Evolutionary conservation across 2,113 vertebrate species (phyloP).

Genomic region (Edolisoma coerulescens): DNA sequence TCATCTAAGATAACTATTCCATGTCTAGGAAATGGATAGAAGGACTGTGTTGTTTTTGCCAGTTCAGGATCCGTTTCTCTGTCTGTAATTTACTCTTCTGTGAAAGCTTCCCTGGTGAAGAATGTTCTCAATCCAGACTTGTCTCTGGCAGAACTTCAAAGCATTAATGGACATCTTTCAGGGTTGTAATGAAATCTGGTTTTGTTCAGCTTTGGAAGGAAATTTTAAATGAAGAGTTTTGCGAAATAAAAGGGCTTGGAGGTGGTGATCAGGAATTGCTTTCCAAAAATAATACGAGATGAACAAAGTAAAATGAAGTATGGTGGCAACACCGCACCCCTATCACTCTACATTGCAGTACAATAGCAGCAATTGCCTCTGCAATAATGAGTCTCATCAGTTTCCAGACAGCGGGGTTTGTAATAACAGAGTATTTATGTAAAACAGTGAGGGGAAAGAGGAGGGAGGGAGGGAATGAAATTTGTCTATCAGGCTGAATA

Average conservation of each 20-base stretch:
- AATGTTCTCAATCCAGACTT: neutral
- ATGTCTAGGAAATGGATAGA: neutral
- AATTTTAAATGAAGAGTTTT: neutral
- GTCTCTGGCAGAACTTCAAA: neutral
- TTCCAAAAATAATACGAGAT: neutral
- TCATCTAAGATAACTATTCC: neutral
- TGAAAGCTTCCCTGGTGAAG: neutral
- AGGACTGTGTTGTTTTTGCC: neutral
- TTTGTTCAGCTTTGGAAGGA: neutral
- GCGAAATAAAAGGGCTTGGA: neutral
- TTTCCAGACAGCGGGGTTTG: slow-evolving; percentile 37
- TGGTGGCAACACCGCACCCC: neutral
- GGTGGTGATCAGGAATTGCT: neutral
- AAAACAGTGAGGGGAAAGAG: slow-evolving; percentile 23
- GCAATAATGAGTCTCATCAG: slow-evolving; percentile 19
- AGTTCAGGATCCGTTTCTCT: neutral
- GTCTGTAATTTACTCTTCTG: neutral
- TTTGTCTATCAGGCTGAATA: slow-evolving; percentile 20
- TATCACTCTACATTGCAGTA: neutral
- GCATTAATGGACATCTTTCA: neutral
- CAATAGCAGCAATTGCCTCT: neutral
- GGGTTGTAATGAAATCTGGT: neutral
- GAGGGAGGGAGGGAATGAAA: neutral
- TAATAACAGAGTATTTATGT: slow-evolving; percentile 55
- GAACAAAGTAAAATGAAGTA: neutral